These are phyloP conservation scores for Noctuana brunneofusca DNA, from an alignment of 2,888 invertebrate species.

Conservation along the genomic window DNA sequence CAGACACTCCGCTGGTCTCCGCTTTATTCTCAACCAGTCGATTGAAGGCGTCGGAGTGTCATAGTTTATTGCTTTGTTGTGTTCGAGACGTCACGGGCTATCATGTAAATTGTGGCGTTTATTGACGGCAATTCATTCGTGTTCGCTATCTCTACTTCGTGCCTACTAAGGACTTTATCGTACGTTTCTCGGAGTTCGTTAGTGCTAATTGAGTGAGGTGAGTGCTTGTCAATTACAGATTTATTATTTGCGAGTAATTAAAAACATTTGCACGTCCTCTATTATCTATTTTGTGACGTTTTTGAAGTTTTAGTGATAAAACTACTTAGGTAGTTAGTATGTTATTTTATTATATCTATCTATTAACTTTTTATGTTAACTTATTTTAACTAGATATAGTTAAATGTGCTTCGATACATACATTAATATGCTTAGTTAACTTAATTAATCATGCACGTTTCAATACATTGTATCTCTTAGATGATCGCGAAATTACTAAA, in stretches of 20 bases:
- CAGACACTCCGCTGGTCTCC: constrained; percentile 57
- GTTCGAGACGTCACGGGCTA: constrained; percentile 62
- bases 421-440: neutral
- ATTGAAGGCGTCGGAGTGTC: constrained; percentile 79
- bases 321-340: neutral
- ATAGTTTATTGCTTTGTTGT: constrained; percentile 77
- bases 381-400: no score
- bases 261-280: constrained; percentile 18
- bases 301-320: constrained; percentile 13
- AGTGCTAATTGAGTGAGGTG: constrained; percentile 52
- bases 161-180: constrained; percentile 63
- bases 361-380: no score
- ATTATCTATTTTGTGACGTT: constrained; percentile 19
- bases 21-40: constrained; percentile 79
- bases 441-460: neutral
- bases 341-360: no score
- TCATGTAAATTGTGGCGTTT: constrained; percentile 72
- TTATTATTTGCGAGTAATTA: constrained; percentile 30
- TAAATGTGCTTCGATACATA: neutral
- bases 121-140: constrained; percentile 61
- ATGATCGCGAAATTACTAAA: neutral
- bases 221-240: constrained; percentile 42
- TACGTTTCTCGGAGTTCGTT: constrained; percentile 51
- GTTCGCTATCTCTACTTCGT: constrained; percentile 57
- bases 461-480: neutral